Conservation (phyloP, 2,888 invertebrate species). For the Lacanobia wlatinum region DNA sequence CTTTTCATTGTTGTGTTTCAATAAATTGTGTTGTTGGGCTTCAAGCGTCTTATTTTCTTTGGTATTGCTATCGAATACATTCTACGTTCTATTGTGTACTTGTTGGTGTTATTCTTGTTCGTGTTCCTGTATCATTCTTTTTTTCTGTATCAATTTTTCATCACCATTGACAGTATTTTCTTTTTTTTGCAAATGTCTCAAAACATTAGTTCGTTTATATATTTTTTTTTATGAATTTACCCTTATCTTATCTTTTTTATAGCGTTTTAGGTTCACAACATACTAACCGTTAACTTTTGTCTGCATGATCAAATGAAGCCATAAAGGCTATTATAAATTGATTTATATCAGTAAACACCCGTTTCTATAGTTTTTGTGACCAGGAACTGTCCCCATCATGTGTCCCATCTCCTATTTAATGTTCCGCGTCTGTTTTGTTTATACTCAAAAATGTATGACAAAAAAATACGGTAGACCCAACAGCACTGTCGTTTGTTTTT, state of each 20-base stretch:
- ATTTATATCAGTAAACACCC: conserved; percentile 68
- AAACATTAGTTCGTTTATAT: not conserved
- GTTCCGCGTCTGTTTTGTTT: conserved; percentile 60
- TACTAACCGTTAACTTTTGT: not conserved
- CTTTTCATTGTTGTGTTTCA: conserved; percentile 19
- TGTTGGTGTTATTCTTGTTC: not conserved
- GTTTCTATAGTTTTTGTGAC: conserved; percentile 53
- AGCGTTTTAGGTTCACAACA: not conserved
- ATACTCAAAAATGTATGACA: conserved; percentile 43
- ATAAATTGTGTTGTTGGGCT: conserved; percentile 13
- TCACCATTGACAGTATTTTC: not conserved
- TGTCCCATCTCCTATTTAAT: conserved; percentile 64
- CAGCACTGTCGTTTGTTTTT: conserved; percentile 22
- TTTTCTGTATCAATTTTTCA: too few species aligned
- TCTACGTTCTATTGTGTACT: not conserved
- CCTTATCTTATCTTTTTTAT: not conserved
- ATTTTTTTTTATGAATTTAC: not conserved
- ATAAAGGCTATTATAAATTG: conserved; percentile 41
- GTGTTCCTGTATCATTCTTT: not conserved
- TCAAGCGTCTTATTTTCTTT: not conserved
- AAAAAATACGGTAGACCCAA: conserved; percentile 41
- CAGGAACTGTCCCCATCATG: conserved; percentile 53
- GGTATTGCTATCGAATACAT: not conserved
- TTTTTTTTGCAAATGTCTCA: not conserved
- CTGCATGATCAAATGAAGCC: conserved; percentile 36